Evolutionary conservation across 2,113 vertebrate species (phyloP), one percentile per base, ranked within the genome.

Genomic region (Electrona antarctica): DNA sequence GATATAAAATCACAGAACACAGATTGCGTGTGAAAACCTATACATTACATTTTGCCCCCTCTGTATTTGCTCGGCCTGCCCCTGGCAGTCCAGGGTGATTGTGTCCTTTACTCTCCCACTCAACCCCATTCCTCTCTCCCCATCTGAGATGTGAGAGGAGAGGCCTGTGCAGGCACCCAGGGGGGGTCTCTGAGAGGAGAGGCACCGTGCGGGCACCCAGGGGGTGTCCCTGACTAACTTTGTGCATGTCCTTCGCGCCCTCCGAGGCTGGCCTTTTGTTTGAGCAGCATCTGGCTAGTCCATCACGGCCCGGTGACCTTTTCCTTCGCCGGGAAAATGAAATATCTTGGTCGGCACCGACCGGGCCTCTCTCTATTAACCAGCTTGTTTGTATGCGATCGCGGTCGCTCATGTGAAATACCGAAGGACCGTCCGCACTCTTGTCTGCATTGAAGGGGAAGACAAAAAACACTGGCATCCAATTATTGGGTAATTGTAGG

Each of bases 251-350:
- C 76, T 80, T 71, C 60, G 33, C 54, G 28, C 66, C 84, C 78
- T 74, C 76, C 1, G 83, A 84, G 83, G 83, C 75, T 2, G 61
- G 6, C 62, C 64, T 76, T 87, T 84, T 88, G 79, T 87, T 78
- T 83, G 83, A 88, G 76, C 70, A 54, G 63, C 28, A 56, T 46
- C 79, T 48, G 67, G 60, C 81, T 68, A 76, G 71, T 87, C 78
- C 73, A 85, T 86, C 88, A 82, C 77, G 0, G 80, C 74, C 50
- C 62, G 1, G 62, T 82, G 82, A 90, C 88, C 88, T 92, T 92
- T 86, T 78, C 81, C 68, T 82, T 86, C 59, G 58, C 33, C 3
- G 33, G 33, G 33, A 41, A 41, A 41, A 41, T 41, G 33, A 41
- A 41, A 41, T 41, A 41, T 41, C 33, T 41, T 41, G 61, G 49